phyloP scores from a whole-genome alignment of 2,888 invertebrate species.

The Agrotis segetum region DNA sequence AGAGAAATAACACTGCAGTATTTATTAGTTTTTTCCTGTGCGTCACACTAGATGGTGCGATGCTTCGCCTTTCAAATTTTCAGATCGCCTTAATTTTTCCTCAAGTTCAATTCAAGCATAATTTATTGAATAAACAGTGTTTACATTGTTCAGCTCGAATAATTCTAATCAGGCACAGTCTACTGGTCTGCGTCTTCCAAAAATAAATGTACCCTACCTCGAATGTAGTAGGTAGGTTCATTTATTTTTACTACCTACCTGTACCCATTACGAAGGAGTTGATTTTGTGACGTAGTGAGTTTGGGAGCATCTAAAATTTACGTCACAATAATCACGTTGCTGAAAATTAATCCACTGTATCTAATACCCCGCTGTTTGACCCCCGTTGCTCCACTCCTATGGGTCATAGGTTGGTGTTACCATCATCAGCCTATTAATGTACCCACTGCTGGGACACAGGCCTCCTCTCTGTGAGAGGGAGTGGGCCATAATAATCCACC shows the following conservation, averaged over 20 bases:
- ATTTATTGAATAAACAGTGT: constrained; percentile 17
- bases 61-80: too few relatives aligned
- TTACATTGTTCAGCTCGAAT: constrained; percentile 1
- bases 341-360: not conserved
- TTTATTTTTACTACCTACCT: constrained; percentile 9
- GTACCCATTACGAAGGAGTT: not conserved
- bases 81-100: not conserved
- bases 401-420: too few relatives aligned
- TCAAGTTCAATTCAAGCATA: not conserved
- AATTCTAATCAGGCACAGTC: constrained; percentile 7
- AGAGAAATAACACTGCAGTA: too few relatives aligned
- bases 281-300: constrained; percentile 1
- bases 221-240: not conserved
- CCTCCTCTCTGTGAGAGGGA: too few relatives aligned
- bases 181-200: constrained; percentile 18
- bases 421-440: too few relatives aligned
- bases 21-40: too few relatives aligned
- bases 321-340: not conserved
- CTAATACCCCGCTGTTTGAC: too few relatives aligned
- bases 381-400: too few relatives aligned
- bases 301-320: not conserved
- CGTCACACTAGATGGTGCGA: too few relatives aligned
- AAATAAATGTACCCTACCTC: constrained; percentile 28
- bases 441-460: too few relatives aligned
- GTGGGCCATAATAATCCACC: too few relatives aligned